Percentiles rank a stretch among this genome's conserved stretches.
Evolutionary conservation across 2,797 vertebrate species (phyloP).

Genomic region (Valencia hispanica): DNA sequence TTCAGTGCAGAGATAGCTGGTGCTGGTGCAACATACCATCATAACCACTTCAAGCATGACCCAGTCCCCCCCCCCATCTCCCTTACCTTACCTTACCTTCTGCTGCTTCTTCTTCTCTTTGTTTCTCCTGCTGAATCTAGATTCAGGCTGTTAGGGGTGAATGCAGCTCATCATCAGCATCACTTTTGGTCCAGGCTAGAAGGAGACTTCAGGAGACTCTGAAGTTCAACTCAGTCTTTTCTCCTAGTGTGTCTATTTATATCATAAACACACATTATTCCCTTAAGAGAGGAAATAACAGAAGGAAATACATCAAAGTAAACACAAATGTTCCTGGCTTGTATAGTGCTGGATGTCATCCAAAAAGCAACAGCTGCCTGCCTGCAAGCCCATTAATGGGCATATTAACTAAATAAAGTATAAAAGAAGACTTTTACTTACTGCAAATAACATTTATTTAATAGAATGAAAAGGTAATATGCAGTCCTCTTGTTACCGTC

Average conservation of each 20-base stretch:
- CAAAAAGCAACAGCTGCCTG: not conserved
- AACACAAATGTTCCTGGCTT: not conserved
- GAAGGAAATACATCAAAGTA: not conserved
- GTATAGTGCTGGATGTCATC: not conserved
- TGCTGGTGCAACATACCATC: constrained; percentile 62
- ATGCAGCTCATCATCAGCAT: constrained; percentile 46
- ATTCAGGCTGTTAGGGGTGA: constrained; percentile 31
- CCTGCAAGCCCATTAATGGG: not conserved
- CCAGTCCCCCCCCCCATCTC: constrained; percentile 57
- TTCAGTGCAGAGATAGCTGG: constrained; percentile 46
- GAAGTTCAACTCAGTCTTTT: not conserved
- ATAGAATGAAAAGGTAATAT: not conserved
- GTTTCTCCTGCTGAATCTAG: constrained; percentile 37
- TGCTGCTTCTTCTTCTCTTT: constrained; percentile 4
- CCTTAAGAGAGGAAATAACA: not conserved
- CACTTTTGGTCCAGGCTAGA: constrained; percentile 18
- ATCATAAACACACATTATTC: not conserved
- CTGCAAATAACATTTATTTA: not conserved
- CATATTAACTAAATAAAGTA: not conserved
- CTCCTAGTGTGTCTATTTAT: not conserved
- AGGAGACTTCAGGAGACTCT: not conserved
- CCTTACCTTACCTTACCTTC: constrained; percentile 9
- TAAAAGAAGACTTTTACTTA: not conserved
- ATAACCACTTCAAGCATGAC: constrained; percentile 72
- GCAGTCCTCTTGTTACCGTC: not conserved